Percentiles rank a stretch among this genome's conserved stretches.
Conservation (phyloP, 2,797 vertebrate genomes). For the Rhodeus uyekii region DNA sequence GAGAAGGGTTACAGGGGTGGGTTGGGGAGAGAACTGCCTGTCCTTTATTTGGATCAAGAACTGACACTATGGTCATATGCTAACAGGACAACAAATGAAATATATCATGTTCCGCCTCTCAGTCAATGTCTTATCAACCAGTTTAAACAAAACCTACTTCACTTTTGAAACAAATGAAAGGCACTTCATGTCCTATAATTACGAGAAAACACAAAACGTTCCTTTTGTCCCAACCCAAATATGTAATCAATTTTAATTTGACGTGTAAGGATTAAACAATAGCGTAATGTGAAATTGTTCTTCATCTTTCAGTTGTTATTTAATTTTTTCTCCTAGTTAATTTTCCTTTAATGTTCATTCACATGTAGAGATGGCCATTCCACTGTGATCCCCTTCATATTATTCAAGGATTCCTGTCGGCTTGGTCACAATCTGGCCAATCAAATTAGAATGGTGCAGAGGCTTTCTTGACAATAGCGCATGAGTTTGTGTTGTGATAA, state of each 20-base stretch:
- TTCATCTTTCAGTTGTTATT: not conserved
- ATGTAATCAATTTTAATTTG: too few relatives aligned
- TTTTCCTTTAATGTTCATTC: constrained; percentile 12
- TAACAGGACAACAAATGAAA: constrained; percentile 9
- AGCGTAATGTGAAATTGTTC: not conserved
- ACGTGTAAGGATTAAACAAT: not conserved
- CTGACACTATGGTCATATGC: not conserved
- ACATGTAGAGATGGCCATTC: constrained; percentile 22
- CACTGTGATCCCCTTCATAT: constrained; percentile 21
- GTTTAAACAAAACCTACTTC: not conserved
- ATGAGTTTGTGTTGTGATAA: constrained; percentile 63
- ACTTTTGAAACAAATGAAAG: not conserved
- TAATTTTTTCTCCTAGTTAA: not conserved
- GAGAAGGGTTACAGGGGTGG: not conserved
- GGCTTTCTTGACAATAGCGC: constrained; percentile 49
- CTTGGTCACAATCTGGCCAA: constrained; percentile 47
- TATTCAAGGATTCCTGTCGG: constrained; percentile 19
- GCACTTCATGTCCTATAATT: not conserved
- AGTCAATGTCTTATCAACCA: not conserved
- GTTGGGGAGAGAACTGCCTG: not conserved
- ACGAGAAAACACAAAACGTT: not conserved
- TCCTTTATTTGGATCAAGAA: not conserved
- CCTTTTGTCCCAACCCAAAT: not conserved
- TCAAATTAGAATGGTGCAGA: constrained; percentile 58
- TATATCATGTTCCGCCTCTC: not conserved